Evolutionary conservation across 1,140 invertebrate species (phyloP), one percentile per base, ranked within the genome.

Genomic region (Cyclargus thomasi): DNA sequence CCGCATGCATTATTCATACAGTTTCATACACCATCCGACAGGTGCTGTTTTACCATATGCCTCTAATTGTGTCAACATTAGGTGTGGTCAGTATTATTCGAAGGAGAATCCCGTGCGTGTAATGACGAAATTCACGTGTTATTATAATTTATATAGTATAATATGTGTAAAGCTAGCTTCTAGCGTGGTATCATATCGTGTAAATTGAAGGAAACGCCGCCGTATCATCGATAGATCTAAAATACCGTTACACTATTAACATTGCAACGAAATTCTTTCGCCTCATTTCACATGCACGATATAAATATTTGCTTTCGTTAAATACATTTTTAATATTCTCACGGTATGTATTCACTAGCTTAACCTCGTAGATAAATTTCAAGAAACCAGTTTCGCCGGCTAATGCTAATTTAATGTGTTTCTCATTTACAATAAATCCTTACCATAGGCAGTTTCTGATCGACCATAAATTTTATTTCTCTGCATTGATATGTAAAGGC

Each of bases 281-380:
- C 55, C 55, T 59, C 55, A 11, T 59, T 59, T 59, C 17, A 59
- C 55, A 59, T 59, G 55, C 55, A 59, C 17, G 20, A 59, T 59
- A 59, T 22, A 20, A 59, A 20, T 20, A 11, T 59, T 59, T 59
- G 53, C 53, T 55, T 55, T 55, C 53, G 17, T 59, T 59, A 18
- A 59, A 59, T 59, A 59, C 55, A 21, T 20, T 59, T 57, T 59
- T 20, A 21, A 59, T 21, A 21, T 59, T 59, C 55, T 59, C 55
- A 59, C 55, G 55, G 20, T 59, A 59, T 59, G 14, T 47, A 47
- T 16, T 16, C 14, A 21, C 18, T 59, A 20, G 18, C n/a, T 20
- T 18, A 20, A 20, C 17, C 55, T 59, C 18, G 20, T 59, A 59
- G 55, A 59, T 59, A 20, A 59, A 20, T 21, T 59, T 47, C 18